phyloP scores from a whole-genome alignment of 2,888 invertebrate species.

The Tanaodytes sp. region DNA sequence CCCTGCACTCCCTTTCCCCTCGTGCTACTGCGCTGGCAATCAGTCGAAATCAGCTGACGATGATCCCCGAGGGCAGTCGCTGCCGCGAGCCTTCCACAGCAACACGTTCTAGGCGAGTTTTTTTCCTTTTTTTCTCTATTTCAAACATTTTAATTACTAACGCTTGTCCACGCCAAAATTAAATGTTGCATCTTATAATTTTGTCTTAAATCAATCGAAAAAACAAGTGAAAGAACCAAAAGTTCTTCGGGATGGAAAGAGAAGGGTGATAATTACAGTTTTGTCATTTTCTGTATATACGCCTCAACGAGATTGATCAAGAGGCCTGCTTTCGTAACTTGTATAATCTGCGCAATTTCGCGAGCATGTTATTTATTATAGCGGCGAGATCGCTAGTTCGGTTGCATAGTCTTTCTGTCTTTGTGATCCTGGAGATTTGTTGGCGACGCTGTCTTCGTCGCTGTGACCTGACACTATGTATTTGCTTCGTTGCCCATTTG shows the following conservation, averaged over 20 bases:
- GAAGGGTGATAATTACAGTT: no score
- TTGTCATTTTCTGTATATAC: no score
- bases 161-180: no score
- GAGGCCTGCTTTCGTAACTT: no score
- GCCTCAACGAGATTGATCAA: no score
- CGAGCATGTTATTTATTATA: conserved; percentile 40
- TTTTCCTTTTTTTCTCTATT: neutral
- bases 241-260: no score
- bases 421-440: conserved; percentile 43
- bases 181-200: no score
- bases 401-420: conserved; percentile 22
- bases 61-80: conserved; percentile 51
- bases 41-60: conserved; percentile 51
- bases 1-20: conserved; percentile 45
- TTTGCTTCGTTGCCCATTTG: no score
- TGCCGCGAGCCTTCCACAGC: conserved; percentile 53
- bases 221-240: no score
- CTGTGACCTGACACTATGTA: no score
- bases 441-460: no score
- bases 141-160: neutral
- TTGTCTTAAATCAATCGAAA: no score
- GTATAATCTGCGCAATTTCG: conserved; percentile 3
- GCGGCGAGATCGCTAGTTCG: conserved; percentile 2
- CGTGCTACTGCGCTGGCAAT: conserved; percentile 39
- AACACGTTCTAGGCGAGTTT: conserved; percentile 52